Percentiles rank a stretch among this genome's conserved stretches.
These are phyloP conservation scores for Emydura subglobosa DNA, from an alignment of 2,113 vertebrate genomes.

Conservation along the genomic window DNA sequence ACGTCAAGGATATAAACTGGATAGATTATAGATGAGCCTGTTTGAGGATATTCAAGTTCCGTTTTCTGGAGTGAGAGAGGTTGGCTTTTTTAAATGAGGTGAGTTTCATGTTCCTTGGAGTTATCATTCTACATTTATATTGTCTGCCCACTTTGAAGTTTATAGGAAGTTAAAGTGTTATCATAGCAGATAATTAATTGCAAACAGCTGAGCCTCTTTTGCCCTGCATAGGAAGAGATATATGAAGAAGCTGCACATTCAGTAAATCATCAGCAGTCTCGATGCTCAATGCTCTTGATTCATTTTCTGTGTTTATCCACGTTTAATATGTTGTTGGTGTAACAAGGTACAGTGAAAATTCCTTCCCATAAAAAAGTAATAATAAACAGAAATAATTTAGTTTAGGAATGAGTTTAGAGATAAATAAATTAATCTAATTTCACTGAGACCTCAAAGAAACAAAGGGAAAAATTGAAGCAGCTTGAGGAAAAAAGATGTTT, in stretches of 20 bases:
- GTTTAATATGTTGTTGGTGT: conserved; percentile 69
- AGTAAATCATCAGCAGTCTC: conserved; percentile 56
- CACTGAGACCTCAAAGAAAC: conserved; percentile 21
- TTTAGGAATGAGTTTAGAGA: conserved; percentile 69
- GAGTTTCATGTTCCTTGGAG: background rate
- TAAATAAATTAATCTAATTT: conserved; percentile 68
- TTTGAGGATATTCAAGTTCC: background rate
- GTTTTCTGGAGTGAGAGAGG: background rate
- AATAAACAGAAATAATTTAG: conserved; percentile 47
- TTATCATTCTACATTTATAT: background rate
- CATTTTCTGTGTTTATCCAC: conserved; percentile 60
- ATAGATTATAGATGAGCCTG: background rate
- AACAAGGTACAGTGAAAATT: conserved; percentile 54
- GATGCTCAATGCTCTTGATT: conserved; percentile 67
- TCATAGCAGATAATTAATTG: conserved; percentile 25
- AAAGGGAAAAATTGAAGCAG: conserved; percentile 61
- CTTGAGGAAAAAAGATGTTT: conserved; percentile 66
- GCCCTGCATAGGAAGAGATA: background rate
- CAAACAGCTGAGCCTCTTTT: conserved; percentile 41
- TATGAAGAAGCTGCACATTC: conserved; percentile 49
- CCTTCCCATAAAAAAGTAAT: conserved; percentile 55
- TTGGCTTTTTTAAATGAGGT: background rate
- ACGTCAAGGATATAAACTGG: background rate
- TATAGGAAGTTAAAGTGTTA: background rate
- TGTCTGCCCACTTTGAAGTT: background rate